Percentiles rank a stretch among this genome's conserved stretches.
Evolutionary conservation across 1,140 invertebrate species (phyloP).

Genomic region (Propsilocerus akamusi): DNA sequence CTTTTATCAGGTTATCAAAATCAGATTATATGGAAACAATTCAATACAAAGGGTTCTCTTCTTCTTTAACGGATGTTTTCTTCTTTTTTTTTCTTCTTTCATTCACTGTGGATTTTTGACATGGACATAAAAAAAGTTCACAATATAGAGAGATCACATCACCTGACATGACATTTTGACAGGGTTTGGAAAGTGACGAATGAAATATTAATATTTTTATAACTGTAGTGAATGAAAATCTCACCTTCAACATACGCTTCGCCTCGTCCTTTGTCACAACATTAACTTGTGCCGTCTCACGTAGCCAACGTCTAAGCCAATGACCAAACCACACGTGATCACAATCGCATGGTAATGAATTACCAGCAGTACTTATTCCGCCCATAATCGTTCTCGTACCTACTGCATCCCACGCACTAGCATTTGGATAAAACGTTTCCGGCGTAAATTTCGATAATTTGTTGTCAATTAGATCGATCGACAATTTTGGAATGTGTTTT

Average conservation of each 20-base stretch:
- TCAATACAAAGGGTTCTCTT: too few species aligned
- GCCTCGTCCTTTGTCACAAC: conserved; percentile 23
- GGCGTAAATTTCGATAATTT: conserved; percentile 58
- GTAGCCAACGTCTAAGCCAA: conserved; percentile 68
- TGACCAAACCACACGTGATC: conserved; percentile 73
- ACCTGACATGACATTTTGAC: too few species aligned
- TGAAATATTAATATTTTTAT: too few species aligned
- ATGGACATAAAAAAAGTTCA: conserved; percentile 14
- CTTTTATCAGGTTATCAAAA: too few species aligned
- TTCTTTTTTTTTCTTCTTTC: too few species aligned
- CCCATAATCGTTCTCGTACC: conserved; percentile 49
- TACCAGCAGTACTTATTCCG: conserved; percentile 54
- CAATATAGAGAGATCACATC: conserved; percentile 10
- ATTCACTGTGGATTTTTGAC: too few species aligned
- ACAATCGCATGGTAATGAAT: conserved; percentile 72
- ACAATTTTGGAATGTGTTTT: conserved; percentile 56
- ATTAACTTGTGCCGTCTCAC: conserved; percentile 40
- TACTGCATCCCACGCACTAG: conserved; percentile 61
- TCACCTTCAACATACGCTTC: conserved; percentile 22
- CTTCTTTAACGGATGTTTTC: too few species aligned
- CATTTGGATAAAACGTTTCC: conserved; percentile 66
- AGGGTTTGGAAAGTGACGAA: too few species aligned
- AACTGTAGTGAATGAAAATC: too few species aligned
- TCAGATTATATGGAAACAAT: too few species aligned
- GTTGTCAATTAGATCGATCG: conserved; percentile 64